Percentiles rank a stretch among this genome's conserved stretches.
Evolutionary conservation across 2,113 vertebrate species (phyloP).

Genomic region (Thalassarche chlororhynchos): DNA sequence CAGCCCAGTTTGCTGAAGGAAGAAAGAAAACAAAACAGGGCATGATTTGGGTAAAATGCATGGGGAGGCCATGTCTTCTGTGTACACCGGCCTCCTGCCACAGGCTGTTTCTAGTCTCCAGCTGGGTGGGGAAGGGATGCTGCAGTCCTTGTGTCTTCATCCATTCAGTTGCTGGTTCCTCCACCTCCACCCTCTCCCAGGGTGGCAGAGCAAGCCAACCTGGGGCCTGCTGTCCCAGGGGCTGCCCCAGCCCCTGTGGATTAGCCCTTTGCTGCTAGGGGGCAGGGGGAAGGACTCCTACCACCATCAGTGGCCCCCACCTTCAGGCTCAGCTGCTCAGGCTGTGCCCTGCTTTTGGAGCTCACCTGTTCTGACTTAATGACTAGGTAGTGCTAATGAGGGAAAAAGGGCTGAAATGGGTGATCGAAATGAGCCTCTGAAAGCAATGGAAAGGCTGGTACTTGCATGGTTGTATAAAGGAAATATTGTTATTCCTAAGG

Average conservation of each 20-base stretch:
- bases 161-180: neutral
- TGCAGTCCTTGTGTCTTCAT: neutral
- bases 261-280: neutral
- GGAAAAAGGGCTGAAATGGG: neutral
- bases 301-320: neutral
- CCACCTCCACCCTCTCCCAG: neutral
- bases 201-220: neutral
- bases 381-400: neutral
- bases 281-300: neutral
- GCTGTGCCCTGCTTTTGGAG: neutral
- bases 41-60: neutral
- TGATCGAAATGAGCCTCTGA: neutral
- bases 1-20: neutral
- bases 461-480: neutral
- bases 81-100: neutral
- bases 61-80: neutral
- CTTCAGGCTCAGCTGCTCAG: neutral
- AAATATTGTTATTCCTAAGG: neutral
- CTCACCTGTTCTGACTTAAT: neutral
- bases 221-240: neutral
- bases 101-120: neutral
- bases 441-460: neutral
- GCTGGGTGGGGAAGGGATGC: neutral
- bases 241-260: neutral
- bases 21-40: neutral